Evolutionary conservation across 2,888 invertebrate species (phyloP).

Genomic region (Cylloceria caligata): DNA sequence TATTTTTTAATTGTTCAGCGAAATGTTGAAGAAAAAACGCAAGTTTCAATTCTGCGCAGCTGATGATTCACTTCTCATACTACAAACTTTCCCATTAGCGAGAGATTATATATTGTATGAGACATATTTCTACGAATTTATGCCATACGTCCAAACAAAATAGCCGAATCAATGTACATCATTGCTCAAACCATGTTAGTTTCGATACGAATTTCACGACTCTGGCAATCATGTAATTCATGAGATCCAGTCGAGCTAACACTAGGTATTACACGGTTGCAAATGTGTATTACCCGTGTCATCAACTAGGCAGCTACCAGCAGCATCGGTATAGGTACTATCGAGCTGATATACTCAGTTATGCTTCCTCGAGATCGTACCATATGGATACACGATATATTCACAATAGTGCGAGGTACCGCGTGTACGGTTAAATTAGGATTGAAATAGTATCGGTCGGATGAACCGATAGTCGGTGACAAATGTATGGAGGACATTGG

Average conservation of each 20-base stretch:
- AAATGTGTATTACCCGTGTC: constrained; percentile 58
- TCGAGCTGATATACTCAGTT: constrained; percentile 5
- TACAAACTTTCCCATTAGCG: background rate
- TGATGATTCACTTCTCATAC: background rate
- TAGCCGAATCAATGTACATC: background rate
- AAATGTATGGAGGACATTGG: constrained; percentile 61
- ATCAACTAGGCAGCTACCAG: constrained; percentile 9
- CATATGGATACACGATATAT: constrained; percentile 2
- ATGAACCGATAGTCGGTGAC: constrained; percentile 17
- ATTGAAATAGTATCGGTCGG: constrained; percentile 52
- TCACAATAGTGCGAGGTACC: constrained; percentile 48
- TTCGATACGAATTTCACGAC: constrained; percentile 5
- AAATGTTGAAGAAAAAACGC: no score
- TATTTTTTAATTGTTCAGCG: no score
- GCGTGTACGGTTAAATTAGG: constrained; percentile 62
- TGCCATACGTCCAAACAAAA: constrained; percentile 2
- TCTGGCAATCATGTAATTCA: constrained; percentile 64
- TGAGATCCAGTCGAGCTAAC: constrained; percentile 20
- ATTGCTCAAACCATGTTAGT: background rate
- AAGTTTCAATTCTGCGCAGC: background rate
- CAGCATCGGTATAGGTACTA: constrained; percentile 7
- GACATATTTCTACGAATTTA: constrained; percentile 2
- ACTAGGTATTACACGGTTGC: constrained; percentile 37
- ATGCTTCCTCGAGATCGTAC: constrained; percentile 26
- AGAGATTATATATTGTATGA: background rate